Percentiles rank a stretch among this genome's conserved stretches.
Conservation (phyloP, 2,113 vertebrate genomes). For the Delphinapterus leucas region DNA sequence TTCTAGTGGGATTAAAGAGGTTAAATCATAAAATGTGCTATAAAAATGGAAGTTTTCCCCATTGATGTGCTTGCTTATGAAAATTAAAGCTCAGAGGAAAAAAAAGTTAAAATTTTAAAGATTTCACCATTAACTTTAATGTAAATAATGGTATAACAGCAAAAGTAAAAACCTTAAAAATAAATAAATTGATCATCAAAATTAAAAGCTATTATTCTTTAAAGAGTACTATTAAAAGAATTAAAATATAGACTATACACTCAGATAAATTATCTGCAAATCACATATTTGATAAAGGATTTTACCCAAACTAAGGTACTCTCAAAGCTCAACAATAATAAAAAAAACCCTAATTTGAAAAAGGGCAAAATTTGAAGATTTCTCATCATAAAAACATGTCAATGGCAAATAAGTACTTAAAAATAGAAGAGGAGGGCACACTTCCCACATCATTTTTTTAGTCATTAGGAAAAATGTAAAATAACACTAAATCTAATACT, state of each 20-base stretch:
- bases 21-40: background rate
- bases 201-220: background rate
- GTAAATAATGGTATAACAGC: background rate
- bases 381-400: background rate
- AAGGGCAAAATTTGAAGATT: background rate
- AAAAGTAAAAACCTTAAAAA: background rate
- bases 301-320: background rate
- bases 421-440: background rate
- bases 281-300: background rate
- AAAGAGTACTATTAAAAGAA: background rate
- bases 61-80: background rate
- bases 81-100: background rate
- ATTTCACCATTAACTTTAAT: background rate
- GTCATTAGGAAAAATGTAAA: background rate
- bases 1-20: background rate
- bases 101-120: background rate
- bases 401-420: background rate
- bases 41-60: background rate
- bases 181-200: background rate
- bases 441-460: background rate
- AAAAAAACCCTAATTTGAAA: background rate
- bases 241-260: background rate
- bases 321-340: background rate
- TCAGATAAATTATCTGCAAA: background rate
- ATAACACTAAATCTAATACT: background rate